Conservation (phyloP, 2,797 vertebrate genomes). For the Steatocranus sp. region DNA sequence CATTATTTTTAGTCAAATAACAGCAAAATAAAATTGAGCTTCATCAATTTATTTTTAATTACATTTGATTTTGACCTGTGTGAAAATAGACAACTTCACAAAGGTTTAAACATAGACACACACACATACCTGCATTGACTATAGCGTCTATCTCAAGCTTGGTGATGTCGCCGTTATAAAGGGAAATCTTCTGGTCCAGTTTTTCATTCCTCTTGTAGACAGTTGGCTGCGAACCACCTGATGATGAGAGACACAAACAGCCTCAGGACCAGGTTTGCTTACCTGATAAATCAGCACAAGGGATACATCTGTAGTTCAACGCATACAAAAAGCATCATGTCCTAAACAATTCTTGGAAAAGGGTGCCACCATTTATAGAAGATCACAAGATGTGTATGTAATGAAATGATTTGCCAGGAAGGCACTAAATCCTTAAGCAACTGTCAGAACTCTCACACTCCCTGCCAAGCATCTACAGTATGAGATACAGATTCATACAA, state of each 20-base stretch:
- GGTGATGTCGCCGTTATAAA: slow-evolving; percentile 86
- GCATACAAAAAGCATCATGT: background rate
- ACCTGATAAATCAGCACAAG: background rate
- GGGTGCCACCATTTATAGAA: background rate
- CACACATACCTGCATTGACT: slow-evolving; percentile 82
- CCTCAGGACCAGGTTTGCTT: background rate
- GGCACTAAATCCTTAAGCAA: background rate
- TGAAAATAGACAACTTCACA: background rate
- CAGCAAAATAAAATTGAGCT: background rate
- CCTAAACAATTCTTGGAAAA: background rate
- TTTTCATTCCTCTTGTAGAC: slow-evolving; percentile 50
- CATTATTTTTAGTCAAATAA: background rate
- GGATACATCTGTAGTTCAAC: background rate
- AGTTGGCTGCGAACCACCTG: slow-evolving; percentile 34
- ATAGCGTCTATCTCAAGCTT: slow-evolving; percentile 86
- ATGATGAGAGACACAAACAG: background rate
- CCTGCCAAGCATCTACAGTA: background rate
- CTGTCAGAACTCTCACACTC: background rate
- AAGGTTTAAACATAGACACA: background rate
- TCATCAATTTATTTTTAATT: background rate
- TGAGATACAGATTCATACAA: background rate
- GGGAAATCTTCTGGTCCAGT: slow-evolving; percentile 83
- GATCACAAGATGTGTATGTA: background rate
- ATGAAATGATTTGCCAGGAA: background rate
- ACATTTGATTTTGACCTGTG: background rate